phyloP scores from a whole-genome alignment of 1,140 invertebrate genomes.

The Aphelinus certus region DNA sequence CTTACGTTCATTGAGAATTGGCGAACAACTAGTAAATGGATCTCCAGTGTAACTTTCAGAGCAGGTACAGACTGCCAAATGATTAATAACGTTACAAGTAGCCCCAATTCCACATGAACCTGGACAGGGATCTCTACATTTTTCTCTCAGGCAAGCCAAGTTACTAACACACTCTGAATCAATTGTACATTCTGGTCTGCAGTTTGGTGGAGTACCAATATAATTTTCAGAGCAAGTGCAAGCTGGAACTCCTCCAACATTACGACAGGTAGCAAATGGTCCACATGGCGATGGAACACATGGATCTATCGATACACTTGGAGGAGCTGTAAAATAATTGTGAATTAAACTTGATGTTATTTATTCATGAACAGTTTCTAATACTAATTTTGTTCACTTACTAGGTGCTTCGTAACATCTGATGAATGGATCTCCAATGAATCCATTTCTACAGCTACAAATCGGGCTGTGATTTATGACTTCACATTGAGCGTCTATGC shows the following conservation, averaged over 20 bases:
- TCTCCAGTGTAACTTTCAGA: conserved; percentile 73
- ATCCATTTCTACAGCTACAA: conserved; percentile 72
- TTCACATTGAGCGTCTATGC: conserved; percentile 76
- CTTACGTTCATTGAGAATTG: conserved; percentile 68
- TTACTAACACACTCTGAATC: conserved; percentile 75
- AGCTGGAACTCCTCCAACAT: conserved; percentile 53
- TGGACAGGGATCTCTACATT: conserved; percentile 79
- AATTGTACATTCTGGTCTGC: conserved; percentile 76
- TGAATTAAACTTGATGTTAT: neutral
- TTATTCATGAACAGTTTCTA: conserved; percentile 2
- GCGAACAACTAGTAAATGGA: conserved; percentile 75
- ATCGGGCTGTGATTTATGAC: conserved; percentile 72
- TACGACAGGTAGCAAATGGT: conserved; percentile 72
- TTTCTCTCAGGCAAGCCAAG: conserved; percentile 74
- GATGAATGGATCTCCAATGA: conserved; percentile 76
- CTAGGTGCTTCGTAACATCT: conserved; percentile 72
- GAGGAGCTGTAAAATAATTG: conserved; percentile 31
- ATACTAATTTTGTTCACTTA: conserved; percentile 43
- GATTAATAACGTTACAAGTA: conserved; percentile 75
- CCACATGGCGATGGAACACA: conserved; percentile 76
- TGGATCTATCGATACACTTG: conserved; percentile 54
- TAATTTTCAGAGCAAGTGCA: conserved; percentile 77
- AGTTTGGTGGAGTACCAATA: conserved; percentile 73
- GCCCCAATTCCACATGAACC: conserved; percentile 79
- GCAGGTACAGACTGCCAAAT: conserved; percentile 79